These are phyloP conservation scores for Scaptomyza graminum DNA, from an alignment of 1,140 invertebrate species.

Conservation along the genomic window DNA sequence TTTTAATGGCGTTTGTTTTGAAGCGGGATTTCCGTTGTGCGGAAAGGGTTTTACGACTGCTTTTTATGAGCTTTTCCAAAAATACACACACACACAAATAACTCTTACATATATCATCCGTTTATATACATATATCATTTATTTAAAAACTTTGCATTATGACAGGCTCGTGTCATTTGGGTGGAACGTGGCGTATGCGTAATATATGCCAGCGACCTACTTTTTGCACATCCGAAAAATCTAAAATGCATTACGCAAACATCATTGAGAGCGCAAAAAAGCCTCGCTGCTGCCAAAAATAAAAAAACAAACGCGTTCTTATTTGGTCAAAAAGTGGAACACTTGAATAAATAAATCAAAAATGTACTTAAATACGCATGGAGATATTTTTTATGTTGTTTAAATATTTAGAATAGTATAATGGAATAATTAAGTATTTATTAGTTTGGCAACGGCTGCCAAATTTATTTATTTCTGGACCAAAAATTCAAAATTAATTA, in stretches of 20 bases:
- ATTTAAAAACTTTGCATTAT: conserved; percentile 78
- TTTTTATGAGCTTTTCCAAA: conserved; percentile 72
- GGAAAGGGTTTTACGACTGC: conserved; percentile 81
- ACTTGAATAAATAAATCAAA: conserved; percentile 30
- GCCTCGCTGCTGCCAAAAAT: background rate
- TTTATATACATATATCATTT: conserved; percentile 64
- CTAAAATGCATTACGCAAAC: conserved; percentile 58
- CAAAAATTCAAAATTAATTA: background rate
- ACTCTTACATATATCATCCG: conserved; percentile 32
- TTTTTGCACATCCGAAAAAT: conserved; percentile 23
- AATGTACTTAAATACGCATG: background rate
- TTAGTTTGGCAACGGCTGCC: background rate
- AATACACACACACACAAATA: conserved; percentile 42
- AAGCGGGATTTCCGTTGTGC: conserved; percentile 79
- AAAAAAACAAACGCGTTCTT: background rate
- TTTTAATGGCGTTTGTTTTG: conserved; percentile 81
- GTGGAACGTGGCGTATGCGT: conserved; percentile 65
- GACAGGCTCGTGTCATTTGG: conserved; percentile 51
- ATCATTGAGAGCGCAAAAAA: conserved; percentile 18
- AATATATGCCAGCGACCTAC: conserved; percentile 55
- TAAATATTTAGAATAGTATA: too few relatives aligned
- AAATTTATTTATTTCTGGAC: background rate
- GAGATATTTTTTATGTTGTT: background rate
- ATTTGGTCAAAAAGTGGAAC: conserved; percentile 12
- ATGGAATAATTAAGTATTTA: conserved; percentile 22